phyloP scores from a whole-genome alignment of 1,140 invertebrate genomes.

The honey bee (Apis mellifera) region Amel_HAv3.1 CM009934.2:12168001-12168500 shows the following conservation, averaged over 20 bases:
- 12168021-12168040: conserved; percentile 9
- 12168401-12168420: conserved; percentile 70
- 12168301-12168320: conserved; percentile 13
- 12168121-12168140: background rate
- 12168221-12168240: background rate
- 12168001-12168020: background rate
- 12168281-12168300: background rate
- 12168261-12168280: background rate
- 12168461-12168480: conserved; percentile 61
- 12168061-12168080: conserved; percentile 4
- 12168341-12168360: conserved; percentile 52
- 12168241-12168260: background rate
- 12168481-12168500: conserved; percentile 52
- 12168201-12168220: background rate
- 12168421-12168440: conserved; percentile 71
- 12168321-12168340: conserved; percentile 11
- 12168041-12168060: conserved; percentile 21
- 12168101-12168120: too few relatives aligned
- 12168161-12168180: background rate
- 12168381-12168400: conserved; percentile 69
- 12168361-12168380: conserved; percentile 67
- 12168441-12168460: conserved; percentile 73
- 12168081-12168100: background rate
- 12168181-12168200: background rate
- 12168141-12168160: background rate